Evolutionary conservation across 2,888 invertebrate species (phyloP), one percentile per base, ranked within the genome.

Genomic region (Drosophila putrida): DNA sequence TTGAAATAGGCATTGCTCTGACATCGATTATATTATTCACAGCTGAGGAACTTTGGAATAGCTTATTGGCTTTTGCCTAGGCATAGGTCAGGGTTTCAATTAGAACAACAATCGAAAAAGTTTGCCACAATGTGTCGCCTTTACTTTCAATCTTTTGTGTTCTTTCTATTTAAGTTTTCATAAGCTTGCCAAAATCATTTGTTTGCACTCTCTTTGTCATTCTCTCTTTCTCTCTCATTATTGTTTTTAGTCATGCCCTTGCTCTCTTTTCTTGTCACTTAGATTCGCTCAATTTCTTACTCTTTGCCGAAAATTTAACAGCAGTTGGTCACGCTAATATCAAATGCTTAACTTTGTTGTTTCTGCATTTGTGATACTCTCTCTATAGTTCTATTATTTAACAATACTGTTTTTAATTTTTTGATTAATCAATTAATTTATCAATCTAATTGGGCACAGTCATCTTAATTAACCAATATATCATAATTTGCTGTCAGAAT

Each of bases 1-100:
- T 71, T 31, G 11, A 39, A 49, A 61, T 35, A 33, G 55, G 41
- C 65, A 5, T 36, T 11, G 49, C 31, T 39, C n/a, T 50, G 38
- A 27, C 41, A 64, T 70, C 43, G 53, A 27, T 15, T 15, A 15
- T 33, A 25, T 9, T 27, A 4, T 10, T 9, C 38, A 54, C 27
- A 41, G 10, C 25, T 53, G 49, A n/a, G 9, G 38, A 44, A 53
- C 55, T 54, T 49, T 53, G 50, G n/a, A 50, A 47, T 13, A 20
- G 11, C 44, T 61, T 49, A 13, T 60, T 68, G 58, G 51, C 49
- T 61, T 70, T 50, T 64, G 60, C 27, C 67, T 85, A 85, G 86
- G 33, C 82, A 68, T 84, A 87, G 82, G 82, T 82, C 82, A 82
- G 78, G 78, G 65, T 66, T 87, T 84, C 88, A 75, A 84, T 87